phyloP scores from a whole-genome alignment of 1,140 invertebrate species.

The Zeugodacus cucurbitae region DNA sequence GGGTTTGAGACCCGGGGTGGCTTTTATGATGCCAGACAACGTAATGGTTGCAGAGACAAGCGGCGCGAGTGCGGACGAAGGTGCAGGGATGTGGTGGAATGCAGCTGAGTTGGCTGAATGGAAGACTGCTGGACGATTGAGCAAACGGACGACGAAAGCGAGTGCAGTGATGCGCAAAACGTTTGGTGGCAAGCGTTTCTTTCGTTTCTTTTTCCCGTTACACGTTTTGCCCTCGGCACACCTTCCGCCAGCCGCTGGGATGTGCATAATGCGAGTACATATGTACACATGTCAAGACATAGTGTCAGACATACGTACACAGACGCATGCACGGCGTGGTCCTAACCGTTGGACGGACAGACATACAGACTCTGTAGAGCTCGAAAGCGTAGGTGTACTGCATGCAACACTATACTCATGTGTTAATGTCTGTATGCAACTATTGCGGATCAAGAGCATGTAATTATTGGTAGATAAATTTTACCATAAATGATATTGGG shows the following conservation, averaged over 20 bases:
- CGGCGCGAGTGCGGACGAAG: not conserved
- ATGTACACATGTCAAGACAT: not conserved
- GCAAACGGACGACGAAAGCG: not conserved
- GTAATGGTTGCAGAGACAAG: not conserved
- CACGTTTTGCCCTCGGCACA: not conserved
- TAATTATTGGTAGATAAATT: constrained; percentile 39
- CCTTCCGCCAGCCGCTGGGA: not conserved
- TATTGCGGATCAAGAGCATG: constrained; percentile 26
- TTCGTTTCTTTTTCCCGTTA: not conserved
- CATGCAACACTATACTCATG: not conserved
- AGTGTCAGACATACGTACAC: not conserved
- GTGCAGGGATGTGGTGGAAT: too few species aligned
- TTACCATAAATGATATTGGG: constrained; percentile 39
- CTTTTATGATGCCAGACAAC: constrained; percentile 22
- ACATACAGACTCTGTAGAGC: not conserved
- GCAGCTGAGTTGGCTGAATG: not conserved
- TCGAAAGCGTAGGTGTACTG: not conserved
- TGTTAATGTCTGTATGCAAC: constrained; percentile 41
- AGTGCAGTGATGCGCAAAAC: constrained; percentile 19
- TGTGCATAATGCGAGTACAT: not conserved
- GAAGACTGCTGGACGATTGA: not conserved
- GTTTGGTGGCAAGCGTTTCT: not conserved
- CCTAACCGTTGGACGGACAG: not conserved
- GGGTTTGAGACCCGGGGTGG: not conserved
- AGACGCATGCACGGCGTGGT: not conserved